Conservation (phyloP, 2,888 invertebrate species). For the Aradus depressus region DNA sequence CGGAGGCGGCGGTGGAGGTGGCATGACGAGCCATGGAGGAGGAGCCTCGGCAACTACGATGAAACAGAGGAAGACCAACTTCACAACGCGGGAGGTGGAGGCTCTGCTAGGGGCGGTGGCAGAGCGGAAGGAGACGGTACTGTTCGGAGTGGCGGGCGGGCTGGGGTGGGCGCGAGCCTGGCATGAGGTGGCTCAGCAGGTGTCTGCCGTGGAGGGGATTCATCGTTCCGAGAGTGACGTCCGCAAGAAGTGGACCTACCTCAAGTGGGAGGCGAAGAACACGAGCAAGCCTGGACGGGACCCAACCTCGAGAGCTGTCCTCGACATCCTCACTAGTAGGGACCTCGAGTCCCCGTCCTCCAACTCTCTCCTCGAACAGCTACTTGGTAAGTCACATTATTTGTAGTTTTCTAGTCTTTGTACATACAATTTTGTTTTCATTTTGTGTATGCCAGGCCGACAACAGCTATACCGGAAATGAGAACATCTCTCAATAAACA, state of each 20-base stretch:
- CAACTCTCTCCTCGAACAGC: conserved; percentile 27
- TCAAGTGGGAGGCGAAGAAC: conserved; percentile 34
- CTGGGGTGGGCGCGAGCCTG: conserved; percentile 33
- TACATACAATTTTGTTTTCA: no score
- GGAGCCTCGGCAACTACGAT: conserved; percentile 18
- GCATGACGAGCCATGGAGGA: background rate
- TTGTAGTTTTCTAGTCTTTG: no score
- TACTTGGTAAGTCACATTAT: conserved; percentile 29
- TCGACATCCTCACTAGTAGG: conserved; percentile 31
- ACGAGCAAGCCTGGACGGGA: conserved; percentile 33
- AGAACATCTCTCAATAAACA: no score
- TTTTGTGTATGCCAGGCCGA: no score
- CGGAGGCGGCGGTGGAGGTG: conserved; percentile 12
- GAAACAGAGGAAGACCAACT: conserved; percentile 33
- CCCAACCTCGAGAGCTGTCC: conserved; percentile 32
- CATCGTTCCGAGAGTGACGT: conserved; percentile 32
- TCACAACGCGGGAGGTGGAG: conserved; percentile 33
- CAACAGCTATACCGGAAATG: no score
- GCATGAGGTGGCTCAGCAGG: conserved; percentile 32
- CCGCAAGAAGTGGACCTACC: conserved; percentile 34
- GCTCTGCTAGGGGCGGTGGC: conserved; percentile 31
- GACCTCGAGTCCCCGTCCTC: conserved; percentile 22
- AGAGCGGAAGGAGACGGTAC: conserved; percentile 31
- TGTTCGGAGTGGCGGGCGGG: conserved; percentile 33
- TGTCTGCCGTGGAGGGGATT: conserved; percentile 32